Percentiles rank a stretch among this genome's conserved stretches.
These are phyloP conservation scores for Onchidella celtica DNA, from an alignment of 2,888 invertebrate species.

Conservation along the genomic window DNA sequence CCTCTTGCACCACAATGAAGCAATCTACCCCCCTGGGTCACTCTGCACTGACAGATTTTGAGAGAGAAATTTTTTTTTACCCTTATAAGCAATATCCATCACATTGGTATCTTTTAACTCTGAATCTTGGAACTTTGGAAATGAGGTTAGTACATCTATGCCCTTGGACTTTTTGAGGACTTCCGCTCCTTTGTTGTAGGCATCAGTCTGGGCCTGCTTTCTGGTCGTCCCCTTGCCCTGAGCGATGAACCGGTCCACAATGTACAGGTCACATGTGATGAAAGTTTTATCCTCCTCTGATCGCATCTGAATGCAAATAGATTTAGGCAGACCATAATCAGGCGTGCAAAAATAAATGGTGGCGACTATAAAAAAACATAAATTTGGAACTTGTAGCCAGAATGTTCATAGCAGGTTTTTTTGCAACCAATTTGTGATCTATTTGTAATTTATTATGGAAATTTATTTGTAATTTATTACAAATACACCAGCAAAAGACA, in stretches of 20 bases:
- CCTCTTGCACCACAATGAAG: too few relatives aligned
- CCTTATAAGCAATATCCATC: slow-evolving; percentile 37
- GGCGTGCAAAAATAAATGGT: too few relatives aligned
- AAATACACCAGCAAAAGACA: too few relatives aligned
- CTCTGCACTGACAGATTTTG: too few relatives aligned
- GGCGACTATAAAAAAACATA: too few relatives aligned
- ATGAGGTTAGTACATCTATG: not conserved
- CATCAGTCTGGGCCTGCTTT: slow-evolving; percentile 31
- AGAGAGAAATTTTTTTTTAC: too few relatives aligned
- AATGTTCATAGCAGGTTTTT: too few relatives aligned
- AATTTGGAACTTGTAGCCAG: too few relatives aligned
- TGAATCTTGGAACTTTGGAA: slow-evolving; percentile 25
- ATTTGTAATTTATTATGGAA: too few relatives aligned
- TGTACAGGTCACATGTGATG: slow-evolving; percentile 42
- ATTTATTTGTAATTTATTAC: too few relatives aligned
- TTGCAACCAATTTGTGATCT: too few relatives aligned
- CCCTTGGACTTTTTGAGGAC: slow-evolving; percentile 15
- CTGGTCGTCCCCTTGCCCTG: slow-evolving; percentile 30
- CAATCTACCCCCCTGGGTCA: too few relatives aligned
- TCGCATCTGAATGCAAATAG: not conserved
- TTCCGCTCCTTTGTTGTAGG: slow-evolving; percentile 25
- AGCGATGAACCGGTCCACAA: slow-evolving; percentile 26
- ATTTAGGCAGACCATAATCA: not conserved
- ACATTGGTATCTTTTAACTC: slow-evolving; percentile 24
- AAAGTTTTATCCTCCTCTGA: not conserved